Conservation (phyloP, 2,113 vertebrate genomes). For the Diadophis punctatus region DNA sequence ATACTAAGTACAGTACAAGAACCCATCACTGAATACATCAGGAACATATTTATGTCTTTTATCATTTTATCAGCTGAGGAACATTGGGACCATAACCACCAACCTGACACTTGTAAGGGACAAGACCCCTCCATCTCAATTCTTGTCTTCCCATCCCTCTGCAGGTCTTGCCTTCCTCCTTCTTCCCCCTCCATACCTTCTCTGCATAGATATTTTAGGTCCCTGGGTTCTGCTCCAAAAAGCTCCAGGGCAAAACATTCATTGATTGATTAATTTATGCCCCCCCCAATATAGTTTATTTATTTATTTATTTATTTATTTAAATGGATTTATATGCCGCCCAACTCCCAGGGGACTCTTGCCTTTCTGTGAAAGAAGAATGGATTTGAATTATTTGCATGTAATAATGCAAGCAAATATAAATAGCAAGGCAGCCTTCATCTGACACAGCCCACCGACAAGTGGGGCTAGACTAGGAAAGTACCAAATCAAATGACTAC, state of each 20-base stretch:
- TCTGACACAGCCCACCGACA: neutral
- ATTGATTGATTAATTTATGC: neutral
- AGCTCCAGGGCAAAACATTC: neutral
- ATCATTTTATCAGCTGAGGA: neutral
- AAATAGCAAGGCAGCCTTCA: neutral
- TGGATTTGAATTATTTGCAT: neutral
- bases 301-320: too few relatives aligned
- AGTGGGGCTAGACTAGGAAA: neutral
- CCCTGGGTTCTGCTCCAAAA: conserved; percentile 1
- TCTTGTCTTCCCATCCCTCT: neutral
- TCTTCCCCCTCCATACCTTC: neutral
- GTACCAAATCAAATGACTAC: neutral
- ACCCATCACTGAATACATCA: neutral
- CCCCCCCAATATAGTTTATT: neutral
- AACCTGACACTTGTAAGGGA: neutral
- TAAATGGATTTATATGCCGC: too few relatives aligned
- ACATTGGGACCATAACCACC: neutral
- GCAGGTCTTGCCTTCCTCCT: neutral
- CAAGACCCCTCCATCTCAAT: neutral
- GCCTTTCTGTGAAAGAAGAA: neutral
- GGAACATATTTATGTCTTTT: neutral
- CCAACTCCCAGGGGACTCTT: too few relatives aligned
- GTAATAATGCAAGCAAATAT: neutral
- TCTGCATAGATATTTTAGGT: neutral
- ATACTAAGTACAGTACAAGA: neutral